phyloP scores from a whole-genome alignment of 2,888 invertebrate species.

The Drosophila prostipennis region DNA sequence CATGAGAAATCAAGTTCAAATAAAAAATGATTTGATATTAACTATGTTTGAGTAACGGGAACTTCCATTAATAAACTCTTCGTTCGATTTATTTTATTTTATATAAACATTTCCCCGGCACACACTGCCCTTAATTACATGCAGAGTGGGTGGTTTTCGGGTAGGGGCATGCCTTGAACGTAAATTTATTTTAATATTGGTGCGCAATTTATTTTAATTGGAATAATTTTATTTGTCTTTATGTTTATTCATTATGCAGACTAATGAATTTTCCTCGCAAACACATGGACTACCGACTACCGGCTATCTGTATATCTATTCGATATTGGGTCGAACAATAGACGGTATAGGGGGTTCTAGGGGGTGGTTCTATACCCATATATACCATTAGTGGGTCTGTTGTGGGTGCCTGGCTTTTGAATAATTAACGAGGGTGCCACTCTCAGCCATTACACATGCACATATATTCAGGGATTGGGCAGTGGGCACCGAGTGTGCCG shows the following conservation, averaged over 20 bases:
- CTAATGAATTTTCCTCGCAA: conserved; percentile 77
- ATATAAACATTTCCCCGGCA: conserved; percentile 22
- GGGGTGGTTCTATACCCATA: not conserved
- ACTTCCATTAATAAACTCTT: not conserved
- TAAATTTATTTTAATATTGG: conserved; percentile 78
- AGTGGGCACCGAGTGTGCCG: conserved; percentile 13
- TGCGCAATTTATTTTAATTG: conserved; percentile 81
- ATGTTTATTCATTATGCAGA: conserved; percentile 81
- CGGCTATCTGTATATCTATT: conserved; percentile 61
- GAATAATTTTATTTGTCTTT: conserved; percentile 82
- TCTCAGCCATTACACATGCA: conserved; percentile 56
- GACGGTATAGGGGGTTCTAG: not conserved
- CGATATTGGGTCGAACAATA: conserved; percentile 30
- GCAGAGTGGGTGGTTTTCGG: conserved; percentile 16
- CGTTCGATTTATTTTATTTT: conserved; percentile 18
- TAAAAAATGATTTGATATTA: not conserved
- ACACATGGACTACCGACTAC: conserved; percentile 29
- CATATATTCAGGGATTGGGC: conserved; percentile 16
- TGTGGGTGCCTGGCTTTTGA: conserved; percentile 74
- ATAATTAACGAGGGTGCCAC: conserved; percentile 78
- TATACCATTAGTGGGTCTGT: conserved; percentile 62
- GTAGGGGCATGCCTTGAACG: conserved; percentile 49
- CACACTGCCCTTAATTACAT: conserved; percentile 66
- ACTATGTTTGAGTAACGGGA: not conserved
- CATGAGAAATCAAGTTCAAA: too few species aligned